Evolutionary conservation across 2,113 vertebrate species (phyloP), one percentile per base, ranked within the genome.

Genomic region (Eulacestoma nigropectus): DNA sequence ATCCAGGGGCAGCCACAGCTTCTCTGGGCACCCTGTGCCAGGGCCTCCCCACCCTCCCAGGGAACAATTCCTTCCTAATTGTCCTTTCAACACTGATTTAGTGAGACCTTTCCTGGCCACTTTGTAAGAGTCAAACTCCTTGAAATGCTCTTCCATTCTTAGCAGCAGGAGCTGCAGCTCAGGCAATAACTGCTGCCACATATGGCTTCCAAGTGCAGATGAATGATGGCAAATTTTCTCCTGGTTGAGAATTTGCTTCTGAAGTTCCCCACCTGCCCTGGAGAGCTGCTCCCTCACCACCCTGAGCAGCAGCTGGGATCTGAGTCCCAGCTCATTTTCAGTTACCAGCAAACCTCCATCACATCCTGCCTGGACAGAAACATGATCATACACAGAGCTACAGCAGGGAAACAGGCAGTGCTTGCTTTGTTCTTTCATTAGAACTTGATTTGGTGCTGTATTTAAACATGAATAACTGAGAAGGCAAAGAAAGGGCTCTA

Each of bases 401-500:
- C 1, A 2, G 47, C 75, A 82, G 18, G 37, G 30, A 90, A 79
- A 79, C 6, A 16, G 68, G 62, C 68, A 74, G 81, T 3, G 1
- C 47, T 44, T 23, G 37, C 23, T 85, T 82, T 76, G 75, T 67
- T 75, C 35, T 56, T 90, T 78, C 91, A 79, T 68, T 83, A 75
- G 33, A 76, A 76, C 30, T 52, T 79, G 70, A 83, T 88, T 90
- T 96, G 85, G 72, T 59, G 57, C 56, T 44, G 13, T n/a, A 39
- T 76, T 75, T 68, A 79, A 72, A 14, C 22, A 11, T 33, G 47
- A 92, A 76, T 79, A 90, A 90, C 20, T 1, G 25, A 47, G 57
- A 62, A 76, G 76, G 30, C 33, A 60, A 67, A 70, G 27, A 56
- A 9, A 56, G 30, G 87, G 11, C 62, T 46, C 59, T 42, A 29